A percentile compares a stretch with the other conserved stretches of the same genome.
Conservation (phyloP, 2,113 vertebrate species). For the Sminthopsis crassicaudata region DNA sequence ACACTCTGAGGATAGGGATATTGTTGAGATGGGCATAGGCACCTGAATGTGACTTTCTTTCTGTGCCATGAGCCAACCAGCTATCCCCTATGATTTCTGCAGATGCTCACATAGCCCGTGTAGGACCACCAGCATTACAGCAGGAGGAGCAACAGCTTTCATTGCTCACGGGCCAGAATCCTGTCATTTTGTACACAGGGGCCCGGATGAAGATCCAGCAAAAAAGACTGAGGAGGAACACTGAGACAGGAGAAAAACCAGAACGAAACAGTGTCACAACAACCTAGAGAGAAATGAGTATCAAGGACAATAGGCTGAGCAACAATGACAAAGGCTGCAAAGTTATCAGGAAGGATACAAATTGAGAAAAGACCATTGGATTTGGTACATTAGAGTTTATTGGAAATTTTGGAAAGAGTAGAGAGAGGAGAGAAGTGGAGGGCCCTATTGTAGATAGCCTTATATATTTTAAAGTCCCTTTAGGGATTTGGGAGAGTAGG, state of each 20-base stretch:
- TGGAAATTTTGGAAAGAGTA: background rate
- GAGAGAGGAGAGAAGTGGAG: background rate
- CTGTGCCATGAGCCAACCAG: too few relatives aligned
- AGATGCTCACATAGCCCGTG: too few relatives aligned
- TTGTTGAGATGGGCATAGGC: too few relatives aligned
- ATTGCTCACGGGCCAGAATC: too few relatives aligned
- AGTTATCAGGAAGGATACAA: background rate
- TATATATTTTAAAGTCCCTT: too few relatives aligned
- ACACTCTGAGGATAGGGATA: too few relatives aligned
- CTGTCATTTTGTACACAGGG: too few relatives aligned
- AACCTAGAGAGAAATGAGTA: background rate
- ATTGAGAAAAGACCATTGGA: background rate
- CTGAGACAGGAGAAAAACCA: background rate
- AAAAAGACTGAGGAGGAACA: background rate
- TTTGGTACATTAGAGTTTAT: background rate
- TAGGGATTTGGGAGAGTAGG: background rate
- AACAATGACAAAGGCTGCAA: background rate
- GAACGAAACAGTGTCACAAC: background rate
- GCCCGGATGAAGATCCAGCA: background rate
- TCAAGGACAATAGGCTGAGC: background rate
- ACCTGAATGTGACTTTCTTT: too few relatives aligned
- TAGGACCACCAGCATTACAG: too few relatives aligned
- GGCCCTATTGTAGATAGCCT: too few relatives aligned
- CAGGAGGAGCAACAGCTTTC: too few relatives aligned
- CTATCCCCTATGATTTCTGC: too few relatives aligned